Conservation (phyloP, 1,140 invertebrate genomes). For the Anthonomus grandis region DNA sequence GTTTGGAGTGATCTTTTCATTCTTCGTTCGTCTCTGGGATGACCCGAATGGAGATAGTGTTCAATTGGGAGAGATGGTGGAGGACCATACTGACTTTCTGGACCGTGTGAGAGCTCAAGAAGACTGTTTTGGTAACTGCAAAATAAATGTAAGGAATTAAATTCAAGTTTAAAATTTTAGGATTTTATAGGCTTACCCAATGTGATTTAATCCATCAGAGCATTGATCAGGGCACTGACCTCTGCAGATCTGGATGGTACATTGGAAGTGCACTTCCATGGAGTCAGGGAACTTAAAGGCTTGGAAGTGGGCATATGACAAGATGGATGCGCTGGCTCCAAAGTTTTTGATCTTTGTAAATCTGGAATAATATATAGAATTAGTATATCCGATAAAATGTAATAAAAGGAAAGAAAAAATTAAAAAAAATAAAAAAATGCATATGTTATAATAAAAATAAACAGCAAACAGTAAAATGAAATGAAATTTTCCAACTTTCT, state of each 20-base stretch:
- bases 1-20: constrained; percentile 61
- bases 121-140: constrained; percentile 44
- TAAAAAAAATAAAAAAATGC: too few species aligned
- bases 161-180: background rate
- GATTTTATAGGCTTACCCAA: constrained; percentile 29
- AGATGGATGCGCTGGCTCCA: constrained; percentile 83
- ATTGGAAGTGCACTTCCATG: constrained; percentile 96
- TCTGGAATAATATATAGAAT: constrained; percentile 38
- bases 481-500: too few species aligned
- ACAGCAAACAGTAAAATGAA: too few species aligned
- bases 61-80: constrained; percentile 58
- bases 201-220: constrained; percentile 52
- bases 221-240: constrained; percentile 91
- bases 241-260: constrained; percentile 91
- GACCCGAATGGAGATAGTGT: constrained; percentile 59
- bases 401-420: background rate
- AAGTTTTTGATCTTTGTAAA: constrained; percentile 96
- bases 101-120: constrained; percentile 54
- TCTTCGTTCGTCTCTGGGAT: constrained; percentile 71
- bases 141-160: background rate
- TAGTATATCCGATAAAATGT: background rate
- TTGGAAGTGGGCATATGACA: constrained; percentile 91
- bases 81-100: constrained; percentile 68
- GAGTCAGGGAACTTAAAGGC: constrained; percentile 95
- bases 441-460: too few species aligned